A percentile compares a stretch with the other conserved stretches of the same genome.
phyloP scores from a whole-genome alignment of 2,888 invertebrate species.

The Dysmachus trigonus region DNA sequence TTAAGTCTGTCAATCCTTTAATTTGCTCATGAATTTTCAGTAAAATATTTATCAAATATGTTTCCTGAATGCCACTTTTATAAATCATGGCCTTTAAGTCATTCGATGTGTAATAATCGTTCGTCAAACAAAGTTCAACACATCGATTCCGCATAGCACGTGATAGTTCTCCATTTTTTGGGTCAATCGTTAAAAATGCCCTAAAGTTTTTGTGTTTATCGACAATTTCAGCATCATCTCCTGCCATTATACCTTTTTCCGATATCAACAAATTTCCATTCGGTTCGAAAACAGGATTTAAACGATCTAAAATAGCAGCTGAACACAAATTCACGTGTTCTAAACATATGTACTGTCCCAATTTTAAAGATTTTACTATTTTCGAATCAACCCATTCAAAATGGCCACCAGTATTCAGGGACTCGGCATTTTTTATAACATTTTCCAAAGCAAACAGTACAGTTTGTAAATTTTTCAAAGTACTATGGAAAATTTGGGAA shows the following conservation, averaged over 20 bases:
- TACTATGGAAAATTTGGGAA: background rate
- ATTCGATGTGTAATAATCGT: constrained; percentile 62
- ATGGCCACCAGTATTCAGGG: constrained; percentile 83
- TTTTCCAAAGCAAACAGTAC: constrained; percentile 53
- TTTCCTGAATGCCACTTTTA: constrained; percentile 64
- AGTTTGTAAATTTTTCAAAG: constrained; percentile 9
- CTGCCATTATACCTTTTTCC: constrained; percentile 81
- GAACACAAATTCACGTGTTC: constrained; percentile 97
- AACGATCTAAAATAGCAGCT: constrained; percentile 93
- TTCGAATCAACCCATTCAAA: constrained; percentile 94
- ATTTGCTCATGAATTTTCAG: constrained; percentile 65
- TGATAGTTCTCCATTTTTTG: constrained; percentile 94
- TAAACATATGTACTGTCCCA: constrained; percentile 84
- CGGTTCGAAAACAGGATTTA: constrained; percentile 95
- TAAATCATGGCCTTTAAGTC: constrained; percentile 68
- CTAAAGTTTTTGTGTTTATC: constrained; percentile 90
- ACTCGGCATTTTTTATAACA: constrained; percentile 65
- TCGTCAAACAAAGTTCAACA: constrained; percentile 76
- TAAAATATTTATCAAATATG: constrained; percentile 64
- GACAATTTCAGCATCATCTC: constrained; percentile 76
- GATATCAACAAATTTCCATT: constrained; percentile 88
- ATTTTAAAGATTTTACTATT: constrained; percentile 82
- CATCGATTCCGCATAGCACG: constrained; percentile 98
- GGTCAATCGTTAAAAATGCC: constrained; percentile 94
- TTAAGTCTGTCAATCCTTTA: constrained; percentile 59